Evolutionary conservation across 2,113 vertebrate species (phyloP), one percentile per base, ranked within the genome.

Genomic region (Peromyscus maniculatus): DNA sequence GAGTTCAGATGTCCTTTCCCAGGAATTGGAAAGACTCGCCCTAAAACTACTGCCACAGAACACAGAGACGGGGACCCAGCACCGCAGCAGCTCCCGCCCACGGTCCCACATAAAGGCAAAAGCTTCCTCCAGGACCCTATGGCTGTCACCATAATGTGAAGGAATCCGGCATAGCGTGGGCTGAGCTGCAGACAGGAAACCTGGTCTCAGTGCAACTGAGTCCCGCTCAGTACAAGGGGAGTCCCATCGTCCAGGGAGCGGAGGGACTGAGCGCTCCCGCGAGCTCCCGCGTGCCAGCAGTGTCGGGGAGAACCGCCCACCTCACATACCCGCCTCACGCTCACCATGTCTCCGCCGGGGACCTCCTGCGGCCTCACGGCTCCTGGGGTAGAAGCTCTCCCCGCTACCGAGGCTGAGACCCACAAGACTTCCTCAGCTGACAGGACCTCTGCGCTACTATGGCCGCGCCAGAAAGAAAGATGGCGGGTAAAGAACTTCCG

Each of bases 351-450:
- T 87, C 64, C 10, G 62, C 46, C 46, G 19, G 16, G 28, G 11
- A 19, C 39, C 64, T 46, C 83, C 43, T 19, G 62, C 15, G 24
- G n/a, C 83, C n/a, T 66, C 39, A 46, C 15, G 0, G 83, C 9
- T 46, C 62, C 39, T 52, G 43, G 10, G 31, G 9, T 13, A 2
- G 1, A 6, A 36, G 28, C 43, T 69, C 31, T 36, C 31, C 28
- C 0, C 0, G 64, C 43, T 19, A 67, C 43, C 2, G 5, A 2
- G 28, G 3, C 43, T 49, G 31, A 87, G 17, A 2, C 84, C 43
- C 64, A 55, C n/a, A 33, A 49, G 84, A 24, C 43, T 66, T 86
- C 62, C 28, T 52, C 17, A 22, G 43, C 62, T 33, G 84, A 69
- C 64, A 64, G 13, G 36, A 24, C 22, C 24, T 13, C 59, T 4